phyloP scores from a whole-genome alignment of 2,797 vertebrate species.

The Leptodactylus fallax region DNA sequence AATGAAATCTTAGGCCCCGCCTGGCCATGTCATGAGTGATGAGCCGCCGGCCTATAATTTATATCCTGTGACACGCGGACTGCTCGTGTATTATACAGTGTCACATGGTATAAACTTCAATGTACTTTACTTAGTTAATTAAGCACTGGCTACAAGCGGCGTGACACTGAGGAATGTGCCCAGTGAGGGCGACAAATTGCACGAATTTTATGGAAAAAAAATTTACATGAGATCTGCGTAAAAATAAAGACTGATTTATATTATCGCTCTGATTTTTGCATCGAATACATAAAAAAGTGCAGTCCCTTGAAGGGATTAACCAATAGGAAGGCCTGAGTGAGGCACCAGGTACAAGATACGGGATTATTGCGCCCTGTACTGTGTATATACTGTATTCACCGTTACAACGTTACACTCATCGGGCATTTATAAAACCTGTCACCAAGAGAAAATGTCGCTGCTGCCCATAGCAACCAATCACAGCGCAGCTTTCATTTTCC shows the following conservation, averaged over 20 bases:
- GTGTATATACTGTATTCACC: not conserved
- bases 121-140: slow-evolving; percentile 47
- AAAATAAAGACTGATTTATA: too few species aligned
- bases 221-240: not conserved
- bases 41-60: slow-evolving; percentile 48
- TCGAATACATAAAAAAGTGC: not conserved
- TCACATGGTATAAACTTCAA: slow-evolving; percentile 51
- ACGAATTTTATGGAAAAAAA: not conserved
- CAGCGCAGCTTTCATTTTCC: too few species aligned
- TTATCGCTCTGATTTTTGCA: not conserved
- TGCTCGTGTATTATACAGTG: slow-evolving; percentile 39
- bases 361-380: not conserved
- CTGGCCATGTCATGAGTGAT: slow-evolving; percentile 41
- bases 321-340: not conserved
- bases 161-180: not conserved
- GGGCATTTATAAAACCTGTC: not conserved
- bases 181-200: not conserved
- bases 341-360: not conserved
- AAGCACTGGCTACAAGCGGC: not conserved
- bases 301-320: not conserved
- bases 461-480: too few species aligned
- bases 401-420: not conserved
- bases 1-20: slow-evolving; percentile 43
- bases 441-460: too few species aligned
- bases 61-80: slow-evolving; percentile 37